Evolutionary conservation across 2,888 invertebrate genomes (phyloP), one percentile per base, ranked within the genome.

Genomic region (Papilio demoleus): DNA sequence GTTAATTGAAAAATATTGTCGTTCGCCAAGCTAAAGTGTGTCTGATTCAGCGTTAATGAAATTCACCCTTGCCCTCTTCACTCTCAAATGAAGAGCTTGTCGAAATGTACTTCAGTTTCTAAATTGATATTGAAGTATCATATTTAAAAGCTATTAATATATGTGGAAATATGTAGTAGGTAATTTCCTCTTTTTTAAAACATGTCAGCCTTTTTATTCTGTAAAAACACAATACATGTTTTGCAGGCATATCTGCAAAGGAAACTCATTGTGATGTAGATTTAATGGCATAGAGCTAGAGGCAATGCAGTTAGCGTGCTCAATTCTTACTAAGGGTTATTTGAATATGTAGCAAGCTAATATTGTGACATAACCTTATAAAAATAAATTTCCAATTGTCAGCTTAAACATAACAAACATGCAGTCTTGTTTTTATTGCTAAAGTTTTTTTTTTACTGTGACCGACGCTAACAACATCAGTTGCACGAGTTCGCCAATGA

Each of bases 51-150:
- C 53, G 27, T 31, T 17, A 56, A 56, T 56, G n/a, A 56, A 31
- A 31, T 56, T n/a, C 53, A 56, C 53, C 53, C 53, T 56, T 56
- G 31, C 53, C 24, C 53, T 56, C 17, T 17, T 56, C 53, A 31
- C 53, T 31, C 22, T 27, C 17, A 17, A 31, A 56, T 31, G 31
- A 31, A 56, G 31, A 56, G 27, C 31, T 31, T 56, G 53, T 56
- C 17, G 17, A 53, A 53, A 27, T 31, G 4, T 31, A 27, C 53
- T 53, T 27, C 27, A 27, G 27, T 53, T 27, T 53, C n/a, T 56
- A 56, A 31, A 56, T 56, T 31, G n/a, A 56, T 31, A 56, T 56
- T 56, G 53, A 56, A 56, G 53, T 56, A 17, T 56, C 31, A n/a
- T 27, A 27, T 17, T 56, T 56, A 9, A 17, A 56, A 27, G 27